These are phyloP conservation scores for Meliscaeva auricollis DNA, from an alignment of 2,888 invertebrate species.

Conservation along the genomic window DNA sequence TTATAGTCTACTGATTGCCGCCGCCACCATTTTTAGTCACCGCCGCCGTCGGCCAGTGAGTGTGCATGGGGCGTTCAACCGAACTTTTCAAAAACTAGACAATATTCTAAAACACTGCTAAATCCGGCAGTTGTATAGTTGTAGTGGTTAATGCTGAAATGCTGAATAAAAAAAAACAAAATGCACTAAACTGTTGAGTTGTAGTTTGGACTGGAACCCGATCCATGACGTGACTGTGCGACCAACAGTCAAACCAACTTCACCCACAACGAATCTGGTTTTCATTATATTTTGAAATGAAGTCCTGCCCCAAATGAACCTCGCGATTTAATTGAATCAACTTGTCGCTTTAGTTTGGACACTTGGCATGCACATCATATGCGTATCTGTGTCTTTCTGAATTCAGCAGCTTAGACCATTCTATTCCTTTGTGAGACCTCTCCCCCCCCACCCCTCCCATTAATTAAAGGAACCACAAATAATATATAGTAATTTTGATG, in stretches of 20 bases:
- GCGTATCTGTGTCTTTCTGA: constrained; percentile 20
- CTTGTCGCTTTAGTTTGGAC: constrained; percentile 6
- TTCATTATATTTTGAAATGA: constrained; percentile 24
- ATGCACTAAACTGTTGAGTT: no score
- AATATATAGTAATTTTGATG: constrained; percentile 49
- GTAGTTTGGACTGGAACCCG: background rate
- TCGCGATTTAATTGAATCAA: constrained; percentile 57
- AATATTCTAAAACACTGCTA: constrained; percentile 15
- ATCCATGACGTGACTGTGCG: background rate
- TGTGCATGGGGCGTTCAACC: background rate
- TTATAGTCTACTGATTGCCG: constrained; percentile 3
- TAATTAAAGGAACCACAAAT: background rate
- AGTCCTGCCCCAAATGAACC: constrained; percentile 39
- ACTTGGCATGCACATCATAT: background rate
- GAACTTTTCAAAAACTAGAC: background rate
- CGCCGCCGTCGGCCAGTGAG: background rate
- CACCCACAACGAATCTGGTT: background rate
- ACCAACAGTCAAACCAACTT: background rate
- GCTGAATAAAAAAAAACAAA: background rate
- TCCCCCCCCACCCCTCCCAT: background rate
- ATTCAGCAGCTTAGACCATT: no score
- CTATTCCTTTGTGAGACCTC: no score
- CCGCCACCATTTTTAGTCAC: background rate
- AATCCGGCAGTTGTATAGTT: no score
- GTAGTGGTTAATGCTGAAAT: constrained; percentile 5